These are phyloP conservation scores for Dynastes maya DNA, from an alignment of 2,888 invertebrate species.

Conservation along the genomic window DNA sequence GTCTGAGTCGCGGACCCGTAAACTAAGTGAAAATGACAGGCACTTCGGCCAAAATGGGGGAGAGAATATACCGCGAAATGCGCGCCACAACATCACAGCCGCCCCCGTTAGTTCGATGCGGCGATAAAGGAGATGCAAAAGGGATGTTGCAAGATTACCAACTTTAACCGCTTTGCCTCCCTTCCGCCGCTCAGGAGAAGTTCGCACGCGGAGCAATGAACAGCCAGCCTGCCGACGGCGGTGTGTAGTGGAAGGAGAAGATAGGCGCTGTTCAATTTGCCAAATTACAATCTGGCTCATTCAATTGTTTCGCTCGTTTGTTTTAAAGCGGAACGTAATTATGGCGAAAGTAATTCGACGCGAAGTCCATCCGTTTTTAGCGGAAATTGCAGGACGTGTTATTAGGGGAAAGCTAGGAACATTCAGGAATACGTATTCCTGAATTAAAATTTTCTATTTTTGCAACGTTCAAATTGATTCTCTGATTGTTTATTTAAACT, in stretches of 20 bases:
- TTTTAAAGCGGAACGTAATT: slow-evolving; percentile 61
- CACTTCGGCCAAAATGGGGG: slow-evolving; percentile 57
- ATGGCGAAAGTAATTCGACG: slow-evolving; percentile 56
- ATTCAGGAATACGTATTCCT: background rate
- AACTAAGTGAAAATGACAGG: slow-evolving; percentile 65
- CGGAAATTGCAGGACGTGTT: slow-evolving; percentile 4
- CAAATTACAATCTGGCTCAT: slow-evolving; percentile 64
- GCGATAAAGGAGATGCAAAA: background rate
- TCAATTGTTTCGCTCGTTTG: slow-evolving; percentile 62
- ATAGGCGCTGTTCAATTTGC: slow-evolving; percentile 59
- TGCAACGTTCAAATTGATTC: no score
- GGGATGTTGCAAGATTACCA: slow-evolving; percentile 17
- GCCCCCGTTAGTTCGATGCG: background rate
- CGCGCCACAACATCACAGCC: background rate
- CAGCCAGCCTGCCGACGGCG: background rate
- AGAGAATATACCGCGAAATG: slow-evolving; percentile 44
- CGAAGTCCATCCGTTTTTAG: slow-evolving; percentile 53
- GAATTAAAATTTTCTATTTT: no score
- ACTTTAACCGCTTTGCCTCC: background rate
- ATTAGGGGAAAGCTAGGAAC: background rate
- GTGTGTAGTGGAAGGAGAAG: background rate
- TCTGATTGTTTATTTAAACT: no score
- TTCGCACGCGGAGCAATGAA: background rate
- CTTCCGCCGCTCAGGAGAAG: slow-evolving; percentile 1
- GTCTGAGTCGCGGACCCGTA: slow-evolving; percentile 59